Evolutionary conservation across 1,140 invertebrate species (phyloP).

Genomic region (Neodiprion lecontei): DNA sequence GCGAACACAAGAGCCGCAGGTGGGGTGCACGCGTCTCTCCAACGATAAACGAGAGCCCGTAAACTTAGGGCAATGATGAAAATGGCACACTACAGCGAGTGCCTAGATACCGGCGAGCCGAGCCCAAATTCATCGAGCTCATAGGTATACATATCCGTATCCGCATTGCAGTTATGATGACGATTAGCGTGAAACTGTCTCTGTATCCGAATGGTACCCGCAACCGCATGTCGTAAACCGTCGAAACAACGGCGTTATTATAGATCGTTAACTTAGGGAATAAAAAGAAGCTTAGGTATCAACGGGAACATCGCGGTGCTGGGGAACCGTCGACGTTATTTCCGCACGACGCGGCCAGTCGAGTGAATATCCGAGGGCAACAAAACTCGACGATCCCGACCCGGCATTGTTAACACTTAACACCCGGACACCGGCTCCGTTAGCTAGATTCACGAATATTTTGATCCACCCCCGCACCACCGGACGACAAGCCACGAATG

Average conservation of each 20-base stretch:
- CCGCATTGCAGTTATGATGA: not conserved
- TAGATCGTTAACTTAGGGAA: not conserved
- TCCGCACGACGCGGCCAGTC: not conserved
- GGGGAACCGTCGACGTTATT: not conserved
- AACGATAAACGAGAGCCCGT: too few species aligned
- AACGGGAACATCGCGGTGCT: not conserved
- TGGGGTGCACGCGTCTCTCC: too few species aligned
- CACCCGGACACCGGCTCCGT: too few species aligned
- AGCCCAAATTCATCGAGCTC: too few species aligned
- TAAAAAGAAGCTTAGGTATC: not conserved
- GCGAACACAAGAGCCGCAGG: too few species aligned
- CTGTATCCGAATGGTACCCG: not conserved
- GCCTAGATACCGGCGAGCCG: too few species aligned
- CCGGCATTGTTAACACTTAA: too few species aligned
- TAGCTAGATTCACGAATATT: too few species aligned
- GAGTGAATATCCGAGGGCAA: not conserved
- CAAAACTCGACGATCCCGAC: not conserved
- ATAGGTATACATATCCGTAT: not conserved
- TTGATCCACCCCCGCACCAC: too few species aligned
- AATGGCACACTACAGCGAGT: too few species aligned
- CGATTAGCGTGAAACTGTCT: not conserved
- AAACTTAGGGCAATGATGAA: too few species aligned
- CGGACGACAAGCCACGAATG: too few species aligned
- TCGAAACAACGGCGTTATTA: not conserved
- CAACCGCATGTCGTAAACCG: not conserved